Conservation (phyloP, 2,113 vertebrate genomes). For the Pandion haliaetus region DNA sequence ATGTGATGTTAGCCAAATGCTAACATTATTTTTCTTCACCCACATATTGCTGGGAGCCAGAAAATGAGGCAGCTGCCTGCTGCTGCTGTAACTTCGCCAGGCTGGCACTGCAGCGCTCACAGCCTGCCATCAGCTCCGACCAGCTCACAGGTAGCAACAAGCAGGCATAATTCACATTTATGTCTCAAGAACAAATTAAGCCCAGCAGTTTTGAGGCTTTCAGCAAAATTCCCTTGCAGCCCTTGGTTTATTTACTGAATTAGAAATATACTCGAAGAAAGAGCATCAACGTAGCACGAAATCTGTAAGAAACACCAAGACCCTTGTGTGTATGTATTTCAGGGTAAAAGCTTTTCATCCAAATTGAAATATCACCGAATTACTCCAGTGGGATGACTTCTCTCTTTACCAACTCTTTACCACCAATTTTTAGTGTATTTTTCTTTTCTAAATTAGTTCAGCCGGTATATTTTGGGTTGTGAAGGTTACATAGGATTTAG, state of each 20-base stretch:
- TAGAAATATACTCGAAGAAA: neutral
- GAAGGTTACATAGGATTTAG: neutral
- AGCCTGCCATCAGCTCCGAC: neutral
- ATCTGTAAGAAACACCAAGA: neutral
- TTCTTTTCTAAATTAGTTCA: neutral
- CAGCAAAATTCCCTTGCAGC: neutral
- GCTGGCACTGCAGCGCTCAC: neutral
- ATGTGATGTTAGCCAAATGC: neutral
- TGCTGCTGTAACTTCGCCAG: neutral
- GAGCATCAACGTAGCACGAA: neutral
- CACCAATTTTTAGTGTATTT: neutral
- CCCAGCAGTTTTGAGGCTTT: neutral
- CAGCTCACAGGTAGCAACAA: constrained; percentile 14
- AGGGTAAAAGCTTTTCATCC: neutral
- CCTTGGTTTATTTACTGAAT: neutral
- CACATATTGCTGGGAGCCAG: neutral
- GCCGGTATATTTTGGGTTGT: neutral
- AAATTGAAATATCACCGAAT: neutral
- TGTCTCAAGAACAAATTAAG: constrained; percentile 3
- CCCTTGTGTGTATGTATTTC: neutral
- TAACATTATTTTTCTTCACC: constrained; percentile 45
- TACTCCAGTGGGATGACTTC: neutral
- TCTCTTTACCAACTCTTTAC: neutral
- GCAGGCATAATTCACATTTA: neutral
- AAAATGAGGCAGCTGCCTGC: neutral